Conservation (phyloP, 2,113 vertebrate genomes). For the Pica pica region DNA sequence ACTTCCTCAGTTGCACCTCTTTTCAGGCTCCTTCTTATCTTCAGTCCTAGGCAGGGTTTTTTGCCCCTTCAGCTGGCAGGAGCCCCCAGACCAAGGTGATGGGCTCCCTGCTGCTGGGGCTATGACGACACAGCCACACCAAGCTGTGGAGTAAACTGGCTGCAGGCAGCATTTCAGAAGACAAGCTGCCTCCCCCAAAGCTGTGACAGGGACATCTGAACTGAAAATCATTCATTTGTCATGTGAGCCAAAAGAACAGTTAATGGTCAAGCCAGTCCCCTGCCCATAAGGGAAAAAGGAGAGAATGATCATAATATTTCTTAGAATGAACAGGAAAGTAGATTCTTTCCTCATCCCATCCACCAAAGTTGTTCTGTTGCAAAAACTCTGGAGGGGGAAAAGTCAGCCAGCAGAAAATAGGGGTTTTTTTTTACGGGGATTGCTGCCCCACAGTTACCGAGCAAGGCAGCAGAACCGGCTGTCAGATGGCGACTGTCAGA, state of each 20-base stretch:
- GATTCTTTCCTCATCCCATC: neutral
- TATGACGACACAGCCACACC: neutral
- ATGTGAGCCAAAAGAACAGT: neutral
- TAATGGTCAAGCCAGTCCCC: neutral
- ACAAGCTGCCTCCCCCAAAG: neutral
- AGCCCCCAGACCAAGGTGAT: neutral
- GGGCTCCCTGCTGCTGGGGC: neutral
- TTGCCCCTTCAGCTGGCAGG: neutral
- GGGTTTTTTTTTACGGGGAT: neutral
- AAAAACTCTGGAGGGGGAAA: neutral
- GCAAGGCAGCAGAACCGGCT: neutral
- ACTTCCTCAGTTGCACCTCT: neutral
- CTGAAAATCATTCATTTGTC: neutral
- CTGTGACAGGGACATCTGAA: neutral
- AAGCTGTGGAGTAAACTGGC: neutral
- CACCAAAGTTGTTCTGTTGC: neutral
- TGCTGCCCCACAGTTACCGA: rapidly evolving
- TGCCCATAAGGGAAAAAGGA: neutral
- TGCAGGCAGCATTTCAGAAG: neutral
- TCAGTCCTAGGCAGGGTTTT: neutral
- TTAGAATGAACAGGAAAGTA: neutral
- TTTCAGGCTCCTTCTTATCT: neutral
- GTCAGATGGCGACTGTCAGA: neutral
- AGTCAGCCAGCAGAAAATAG: neutral
- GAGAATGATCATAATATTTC: neutral